Evolutionary conservation across 2,113 vertebrate species (phyloP).

Genomic region (Bambusicola thoracicus): DNA sequence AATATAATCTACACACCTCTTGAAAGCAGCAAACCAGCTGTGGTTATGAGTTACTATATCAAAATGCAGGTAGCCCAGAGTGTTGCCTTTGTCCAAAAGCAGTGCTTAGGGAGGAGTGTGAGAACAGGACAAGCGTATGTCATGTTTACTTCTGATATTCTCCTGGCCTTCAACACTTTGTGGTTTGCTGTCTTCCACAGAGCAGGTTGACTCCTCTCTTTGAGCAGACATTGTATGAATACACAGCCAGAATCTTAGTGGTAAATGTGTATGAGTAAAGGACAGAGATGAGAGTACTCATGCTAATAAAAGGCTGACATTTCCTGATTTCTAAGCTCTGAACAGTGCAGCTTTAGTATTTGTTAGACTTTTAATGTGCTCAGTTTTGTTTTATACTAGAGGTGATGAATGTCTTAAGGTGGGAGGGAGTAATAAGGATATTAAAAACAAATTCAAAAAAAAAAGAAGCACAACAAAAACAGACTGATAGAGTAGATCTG

Average conservation of each 20-base stretch:
- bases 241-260: background rate
- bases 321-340: background rate
- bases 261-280: background rate
- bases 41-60: background rate
- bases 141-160: background rate
- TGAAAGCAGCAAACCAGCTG: background rate
- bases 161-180: background rate
- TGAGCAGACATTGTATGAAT: background rate
- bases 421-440: background rate
- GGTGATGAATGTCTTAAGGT: background rate
- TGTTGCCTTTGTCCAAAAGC: background rate
- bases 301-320: background rate
- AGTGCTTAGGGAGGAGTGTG: background rate
- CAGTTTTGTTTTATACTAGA: background rate
- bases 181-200: background rate
- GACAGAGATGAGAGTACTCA: background rate
- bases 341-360: background rate
- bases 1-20: background rate
- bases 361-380: background rate
- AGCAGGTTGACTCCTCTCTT: background rate
- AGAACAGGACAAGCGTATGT: background rate
- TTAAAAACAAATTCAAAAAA: background rate
- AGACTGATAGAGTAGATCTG: background rate
- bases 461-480: background rate
- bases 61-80: background rate